Conservation (phyloP, 2,113 vertebrate genomes). For the Paraplagusia blochii region DNA sequence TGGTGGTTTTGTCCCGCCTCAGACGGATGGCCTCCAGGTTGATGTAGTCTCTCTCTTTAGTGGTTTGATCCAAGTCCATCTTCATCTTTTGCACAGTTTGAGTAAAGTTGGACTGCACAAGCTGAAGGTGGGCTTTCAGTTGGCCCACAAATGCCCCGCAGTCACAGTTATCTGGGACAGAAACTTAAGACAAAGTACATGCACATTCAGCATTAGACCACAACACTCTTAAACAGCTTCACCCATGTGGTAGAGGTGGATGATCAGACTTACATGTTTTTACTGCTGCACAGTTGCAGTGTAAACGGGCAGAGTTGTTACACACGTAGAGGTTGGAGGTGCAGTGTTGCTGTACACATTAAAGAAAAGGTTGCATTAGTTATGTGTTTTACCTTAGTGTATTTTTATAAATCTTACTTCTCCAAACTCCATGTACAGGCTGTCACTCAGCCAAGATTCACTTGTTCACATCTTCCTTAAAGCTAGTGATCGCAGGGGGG, state of each 20-base stretch:
- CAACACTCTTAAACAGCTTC: too few species aligned
- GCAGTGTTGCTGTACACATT: conserved; percentile 32
- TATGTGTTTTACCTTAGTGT: not conserved
- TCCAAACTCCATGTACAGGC: too few species aligned
- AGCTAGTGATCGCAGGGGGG: too few species aligned
- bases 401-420: too few species aligned
- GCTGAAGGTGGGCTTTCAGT: conserved; percentile 34
- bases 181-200: not conserved
- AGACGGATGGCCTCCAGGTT: conserved; percentile 63
- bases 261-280: too few species aligned
- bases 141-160: conserved; percentile 12
- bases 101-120: conserved; percentile 69
- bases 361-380: conserved; percentile 1
- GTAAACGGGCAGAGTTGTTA: conserved; percentile 31
- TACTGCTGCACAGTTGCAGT: too few species aligned
- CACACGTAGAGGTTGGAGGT: accelerated
- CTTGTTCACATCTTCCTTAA: too few species aligned
- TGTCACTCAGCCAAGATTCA: too few species aligned
- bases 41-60: conserved; percentile 53
- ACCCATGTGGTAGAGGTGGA: too few species aligned
- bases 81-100: conserved; percentile 40
- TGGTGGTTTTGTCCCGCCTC: conserved; percentile 52
- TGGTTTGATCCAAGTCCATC: conserved; percentile 46
- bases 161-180: not conserved
- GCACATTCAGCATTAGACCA: not conserved